phyloP scores from a whole-genome alignment of 2,113 vertebrate species.

The Glareola pratincola region DNA sequence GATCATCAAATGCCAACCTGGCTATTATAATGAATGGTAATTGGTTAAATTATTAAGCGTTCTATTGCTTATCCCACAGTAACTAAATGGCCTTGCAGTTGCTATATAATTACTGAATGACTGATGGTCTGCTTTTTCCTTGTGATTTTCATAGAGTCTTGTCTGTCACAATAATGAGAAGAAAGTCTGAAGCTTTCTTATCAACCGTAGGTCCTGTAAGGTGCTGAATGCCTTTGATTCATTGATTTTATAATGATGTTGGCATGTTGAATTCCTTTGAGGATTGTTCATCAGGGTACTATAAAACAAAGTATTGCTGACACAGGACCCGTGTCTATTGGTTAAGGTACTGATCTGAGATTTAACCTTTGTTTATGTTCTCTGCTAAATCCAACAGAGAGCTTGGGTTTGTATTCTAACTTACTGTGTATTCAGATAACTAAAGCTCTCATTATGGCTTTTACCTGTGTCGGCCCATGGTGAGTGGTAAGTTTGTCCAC shows the following conservation, averaged over 20 bases:
- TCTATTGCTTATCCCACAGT: slow-evolving; percentile 76
- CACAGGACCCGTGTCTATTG: neutral
- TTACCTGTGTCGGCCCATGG: neutral
- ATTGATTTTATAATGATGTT: neutral
- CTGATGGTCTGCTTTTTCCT: slow-evolving; percentile 69
- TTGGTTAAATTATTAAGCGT: slow-evolving; percentile 78
- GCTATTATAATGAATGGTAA: slow-evolving; percentile 73
- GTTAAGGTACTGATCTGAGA: neutral
- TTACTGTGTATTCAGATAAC: neutral
- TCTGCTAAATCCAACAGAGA: neutral
- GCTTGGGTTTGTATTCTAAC: neutral
- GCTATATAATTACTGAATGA: slow-evolving; percentile 72
- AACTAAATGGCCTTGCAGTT: slow-evolving; percentile 73
- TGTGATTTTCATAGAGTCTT: slow-evolving; percentile 37
- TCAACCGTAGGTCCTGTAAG: neutral
- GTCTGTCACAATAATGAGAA: slow-evolving; percentile 48
- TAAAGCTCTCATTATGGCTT: neutral
- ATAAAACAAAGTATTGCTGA: neutral
- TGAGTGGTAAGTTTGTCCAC: slow-evolving; percentile 24
- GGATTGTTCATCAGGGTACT: neutral
- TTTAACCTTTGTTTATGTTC: neutral
- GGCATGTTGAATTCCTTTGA: neutral
- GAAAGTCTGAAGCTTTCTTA: slow-evolving; percentile 7
- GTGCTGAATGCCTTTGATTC: neutral
- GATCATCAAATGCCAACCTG: slow-evolving; percentile 75